phyloP scores from a whole-genome alignment of 2,113 vertebrate genomes.

The Festucalex cinctus region DNA sequence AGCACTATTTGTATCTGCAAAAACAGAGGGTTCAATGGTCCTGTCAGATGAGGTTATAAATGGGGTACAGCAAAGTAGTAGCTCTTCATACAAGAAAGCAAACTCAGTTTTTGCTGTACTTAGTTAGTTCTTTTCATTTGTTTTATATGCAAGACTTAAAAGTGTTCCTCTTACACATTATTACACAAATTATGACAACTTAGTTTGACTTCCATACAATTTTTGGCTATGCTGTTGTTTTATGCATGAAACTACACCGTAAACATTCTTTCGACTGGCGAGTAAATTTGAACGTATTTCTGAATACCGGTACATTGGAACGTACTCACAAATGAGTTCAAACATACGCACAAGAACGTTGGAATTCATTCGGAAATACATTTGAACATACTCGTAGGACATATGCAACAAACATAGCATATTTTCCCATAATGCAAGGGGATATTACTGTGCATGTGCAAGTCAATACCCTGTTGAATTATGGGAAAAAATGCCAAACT shows the following conservation, averaged over 20 bases:
- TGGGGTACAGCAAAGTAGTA: background rate
- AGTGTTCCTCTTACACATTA: background rate
- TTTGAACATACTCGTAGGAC: no score
- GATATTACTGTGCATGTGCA: no score
- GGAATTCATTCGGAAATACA: no score
- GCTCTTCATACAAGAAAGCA: background rate
- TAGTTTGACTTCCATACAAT: background rate
- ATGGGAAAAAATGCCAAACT: no score
- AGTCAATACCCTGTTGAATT: no score
- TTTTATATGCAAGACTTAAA: background rate
- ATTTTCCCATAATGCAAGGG: no score
- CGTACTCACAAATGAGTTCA: no score
- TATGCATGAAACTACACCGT: background rate
- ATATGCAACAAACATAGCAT: no score
- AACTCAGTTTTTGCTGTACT: background rate
- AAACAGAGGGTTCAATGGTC: background rate
- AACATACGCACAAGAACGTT: no score
- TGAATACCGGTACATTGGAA: no score
- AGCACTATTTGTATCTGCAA: background rate
- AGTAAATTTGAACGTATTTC: no score
- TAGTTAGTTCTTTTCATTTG: background rate
- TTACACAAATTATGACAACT: background rate
- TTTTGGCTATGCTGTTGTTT: background rate
- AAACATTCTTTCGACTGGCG: no score
- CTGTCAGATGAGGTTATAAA: background rate